Conservation (phyloP, 2,888 invertebrate genomes). For the Linnaemya vulpina region DNA sequence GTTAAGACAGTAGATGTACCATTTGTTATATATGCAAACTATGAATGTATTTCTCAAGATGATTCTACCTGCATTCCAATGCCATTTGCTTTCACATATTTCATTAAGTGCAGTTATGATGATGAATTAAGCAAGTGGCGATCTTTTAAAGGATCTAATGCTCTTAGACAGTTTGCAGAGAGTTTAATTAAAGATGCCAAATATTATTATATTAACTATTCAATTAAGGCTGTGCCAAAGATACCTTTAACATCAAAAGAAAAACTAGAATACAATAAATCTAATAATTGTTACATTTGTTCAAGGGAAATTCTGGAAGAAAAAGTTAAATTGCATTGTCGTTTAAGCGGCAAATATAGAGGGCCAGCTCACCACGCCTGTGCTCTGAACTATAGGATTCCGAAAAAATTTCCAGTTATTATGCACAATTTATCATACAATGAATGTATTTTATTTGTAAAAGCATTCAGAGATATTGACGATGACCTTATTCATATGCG, state of each 20-base stretch:
- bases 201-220: constrained; percentile 1
- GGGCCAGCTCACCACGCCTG: constrained; percentile 45
- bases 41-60: neutral
- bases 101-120: constrained; percentile 41
- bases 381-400: constrained; percentile 14
- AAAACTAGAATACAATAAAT: no score
- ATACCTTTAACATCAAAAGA: no score
- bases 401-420: constrained; percentile 42
- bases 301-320: neutral
- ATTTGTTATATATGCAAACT: constrained; percentile 27
- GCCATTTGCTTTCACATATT: constrained; percentile 3
- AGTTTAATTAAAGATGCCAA: constrained; percentile 20
- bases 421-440: constrained; percentile 26
- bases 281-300: constrained; percentile 36
- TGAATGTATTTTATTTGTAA: constrained; percentile 20
- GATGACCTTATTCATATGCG: constrained; percentile 72
- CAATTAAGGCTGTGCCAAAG: neutral
- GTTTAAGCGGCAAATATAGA: constrained; percentile 35
- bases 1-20: constrained; percentile 25
- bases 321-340: constrained; percentile 48
- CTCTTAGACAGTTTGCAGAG: neutral
- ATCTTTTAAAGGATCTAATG: constrained; percentile 1
- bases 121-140: neutral
- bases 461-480: constrained; percentile 11
- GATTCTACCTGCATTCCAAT: neutral